Evolutionary conservation across 2,888 invertebrate genomes (phyloP).

Genomic region (Dysmachus trigonus): DNA sequence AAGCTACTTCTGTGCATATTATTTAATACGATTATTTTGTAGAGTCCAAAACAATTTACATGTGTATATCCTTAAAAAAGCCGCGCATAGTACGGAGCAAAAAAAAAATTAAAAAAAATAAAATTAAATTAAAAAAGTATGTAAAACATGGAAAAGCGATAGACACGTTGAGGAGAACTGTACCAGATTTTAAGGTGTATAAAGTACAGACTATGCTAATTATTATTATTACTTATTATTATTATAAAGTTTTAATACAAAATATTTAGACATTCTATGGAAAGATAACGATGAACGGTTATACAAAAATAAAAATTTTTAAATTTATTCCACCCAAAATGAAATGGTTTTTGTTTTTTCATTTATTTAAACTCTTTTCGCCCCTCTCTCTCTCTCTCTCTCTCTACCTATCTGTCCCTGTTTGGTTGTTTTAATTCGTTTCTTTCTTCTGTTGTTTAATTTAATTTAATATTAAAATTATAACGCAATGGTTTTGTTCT

Average conservation of each 20-base stretch:
- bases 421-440: not conserved
- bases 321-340: constrained; percentile 41
- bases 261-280: constrained; percentile 42
- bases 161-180: not conserved
- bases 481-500: not conserved
- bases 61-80: not conserved
- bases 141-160: not conserved
- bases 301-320: constrained; percentile 43
- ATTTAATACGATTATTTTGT: constrained; percentile 32
- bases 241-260: constrained; percentile 38
- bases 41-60: constrained; percentile 5
- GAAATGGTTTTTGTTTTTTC: constrained; percentile 18
- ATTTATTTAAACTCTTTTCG: not conserved
- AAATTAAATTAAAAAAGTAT: not conserved
- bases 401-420: not conserved
- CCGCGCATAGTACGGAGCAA: not conserved
- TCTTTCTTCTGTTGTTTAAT: not conserved
- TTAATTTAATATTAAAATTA: not conserved
- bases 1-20: constrained; percentile 33
- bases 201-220: constrained; percentile 30
- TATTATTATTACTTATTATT: constrained; percentile 37
- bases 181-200: constrained; percentile 39
- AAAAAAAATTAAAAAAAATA: not conserved
- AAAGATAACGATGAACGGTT: constrained; percentile 36
- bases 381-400: not conserved